phyloP scores from a whole-genome alignment of 1,140 invertebrate genomes.

The Zaprionus capensis region DNA sequence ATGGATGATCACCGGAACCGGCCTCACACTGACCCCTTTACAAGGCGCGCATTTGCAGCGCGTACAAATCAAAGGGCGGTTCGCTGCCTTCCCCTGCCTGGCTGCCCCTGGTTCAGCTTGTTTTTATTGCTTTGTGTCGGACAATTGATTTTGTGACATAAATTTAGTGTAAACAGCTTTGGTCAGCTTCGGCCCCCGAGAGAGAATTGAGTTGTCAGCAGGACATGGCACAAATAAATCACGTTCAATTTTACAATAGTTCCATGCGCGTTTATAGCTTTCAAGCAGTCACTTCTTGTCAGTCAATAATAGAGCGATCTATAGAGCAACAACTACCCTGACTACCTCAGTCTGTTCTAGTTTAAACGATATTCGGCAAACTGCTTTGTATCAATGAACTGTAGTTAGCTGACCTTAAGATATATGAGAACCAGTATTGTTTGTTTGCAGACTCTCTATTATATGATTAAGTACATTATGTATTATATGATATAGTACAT shows the following conservation, averaged over 20 bases:
- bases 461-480: not conserved
- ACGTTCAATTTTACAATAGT: conserved; percentile 2
- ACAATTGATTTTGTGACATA: conserved; percentile 77
- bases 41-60: not conserved
- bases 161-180: conserved; percentile 73
- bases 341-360: not conserved
- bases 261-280: conserved; percentile 2
- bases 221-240: conserved; percentile 46
- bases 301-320: not conserved
- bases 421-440: not conserved
- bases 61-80: conserved; percentile 4
- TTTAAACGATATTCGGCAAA: not conserved
- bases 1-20: not conserved
- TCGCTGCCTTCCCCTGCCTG: not conserved
- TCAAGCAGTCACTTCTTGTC: not conserved
- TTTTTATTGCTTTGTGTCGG: conserved; percentile 72
- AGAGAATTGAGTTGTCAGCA: conserved; percentile 54
- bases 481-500: not conserved
- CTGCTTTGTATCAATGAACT: not conserved
- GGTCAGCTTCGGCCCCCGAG: conserved; percentile 49
- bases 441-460: not conserved
- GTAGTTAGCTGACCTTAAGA: not conserved
- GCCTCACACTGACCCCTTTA: conserved; percentile 17
- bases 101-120: conserved; percentile 24
- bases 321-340: not conserved